Base-by-base conservation (phyloP, 2,113 vertebrate genomes). In the Turnix velox region DNA sequence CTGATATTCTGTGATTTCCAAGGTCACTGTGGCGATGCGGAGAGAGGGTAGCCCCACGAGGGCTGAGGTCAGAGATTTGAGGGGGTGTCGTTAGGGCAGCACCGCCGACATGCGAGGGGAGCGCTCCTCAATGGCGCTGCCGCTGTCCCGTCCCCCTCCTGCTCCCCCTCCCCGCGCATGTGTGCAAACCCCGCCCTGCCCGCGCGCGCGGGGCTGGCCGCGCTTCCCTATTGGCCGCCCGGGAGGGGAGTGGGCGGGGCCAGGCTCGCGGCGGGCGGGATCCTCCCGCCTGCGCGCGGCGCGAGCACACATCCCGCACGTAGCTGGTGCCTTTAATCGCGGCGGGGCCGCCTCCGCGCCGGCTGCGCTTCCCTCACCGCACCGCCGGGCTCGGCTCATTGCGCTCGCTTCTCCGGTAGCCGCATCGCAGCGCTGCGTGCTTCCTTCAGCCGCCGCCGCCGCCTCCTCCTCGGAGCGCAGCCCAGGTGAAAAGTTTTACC, bases 121-220 rank as follows among this genome's bases (percentile, higher is more conserved):
- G 33, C 39, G 89, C 72, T 96, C 89, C 90, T 94, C 98, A 98
- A 98, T 98, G 98, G 98, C 98, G 98, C 96, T 93, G 91, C 46
- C 79, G 90, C 48, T 76, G 62, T 92, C 94, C 79, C 2, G 61
- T 6, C 27, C 12, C 1, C 4, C 8, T n/a, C n/a, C n/a, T n/a
- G n/a, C n/a, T n/a, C n/a, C n/a, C 89, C 81, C 74, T 15, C 55
- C n/a, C 9, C 33, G 39, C 61, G 81, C 69, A 84, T 79, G 78
- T 88, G 82, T 1, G 61, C 52, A 3, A 45, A 20, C 33, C 10
- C 46, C 51, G 9, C 10, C 42, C 27, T 14, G 20, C 54, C 59
- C 43, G n/a, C n/a, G n/a, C n/a, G n/a, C 23, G 23, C 8, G 12
- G 48, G 51, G 28, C 18, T 33, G 65, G 76, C 71, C 71, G 7